These are phyloP conservation scores for Trissolcus basalis DNA, from an alignment of 1,140 invertebrate genomes.

Conservation along the genomic window DNA sequence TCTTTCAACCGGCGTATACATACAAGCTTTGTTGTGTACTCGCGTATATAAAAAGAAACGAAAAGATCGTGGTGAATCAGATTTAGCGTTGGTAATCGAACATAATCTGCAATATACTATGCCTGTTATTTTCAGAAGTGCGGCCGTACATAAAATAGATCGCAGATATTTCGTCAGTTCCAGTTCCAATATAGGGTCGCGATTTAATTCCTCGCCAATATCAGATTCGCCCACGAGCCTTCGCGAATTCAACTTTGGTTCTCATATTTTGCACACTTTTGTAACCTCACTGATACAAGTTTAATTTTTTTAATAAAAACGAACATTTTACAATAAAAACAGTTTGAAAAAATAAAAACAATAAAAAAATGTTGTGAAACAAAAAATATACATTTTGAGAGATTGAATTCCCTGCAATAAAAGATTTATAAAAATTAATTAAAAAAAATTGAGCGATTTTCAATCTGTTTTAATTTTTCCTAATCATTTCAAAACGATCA, in stretches of 20 bases:
- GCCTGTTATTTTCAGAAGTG: conserved; percentile 61
- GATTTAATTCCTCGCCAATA: conserved; percentile 65
- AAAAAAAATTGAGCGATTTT: too few species aligned
- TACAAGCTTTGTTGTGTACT: conserved; percentile 41
- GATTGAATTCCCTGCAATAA: too few species aligned
- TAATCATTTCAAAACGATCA: too few species aligned
- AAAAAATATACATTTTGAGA: too few species aligned
- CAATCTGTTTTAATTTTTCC: too few species aligned
- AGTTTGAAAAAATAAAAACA: too few species aligned
- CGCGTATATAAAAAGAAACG: conserved; percentile 43
- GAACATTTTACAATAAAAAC: too few species aligned
- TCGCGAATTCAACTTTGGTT: conserved; percentile 51
- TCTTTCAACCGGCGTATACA: conserved; percentile 6
- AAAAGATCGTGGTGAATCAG: conserved; percentile 60
- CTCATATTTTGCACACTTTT: conserved; percentile 49
- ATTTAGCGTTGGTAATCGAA: conserved; percentile 59
- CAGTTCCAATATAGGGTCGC: conserved; percentile 68
- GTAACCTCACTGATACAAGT: conserved; percentile 25
- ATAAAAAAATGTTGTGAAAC: too few species aligned
- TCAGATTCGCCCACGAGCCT: conserved; percentile 72
- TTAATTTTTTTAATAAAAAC: too few species aligned
- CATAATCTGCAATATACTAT: conserved; percentile 59
- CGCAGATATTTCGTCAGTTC: conserved; percentile 67
- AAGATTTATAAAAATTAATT: too few species aligned
- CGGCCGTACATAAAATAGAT: conserved; percentile 72